Conservation (phyloP, 2,888 invertebrate species). For the Ypsolopha scabrella region DNA sequence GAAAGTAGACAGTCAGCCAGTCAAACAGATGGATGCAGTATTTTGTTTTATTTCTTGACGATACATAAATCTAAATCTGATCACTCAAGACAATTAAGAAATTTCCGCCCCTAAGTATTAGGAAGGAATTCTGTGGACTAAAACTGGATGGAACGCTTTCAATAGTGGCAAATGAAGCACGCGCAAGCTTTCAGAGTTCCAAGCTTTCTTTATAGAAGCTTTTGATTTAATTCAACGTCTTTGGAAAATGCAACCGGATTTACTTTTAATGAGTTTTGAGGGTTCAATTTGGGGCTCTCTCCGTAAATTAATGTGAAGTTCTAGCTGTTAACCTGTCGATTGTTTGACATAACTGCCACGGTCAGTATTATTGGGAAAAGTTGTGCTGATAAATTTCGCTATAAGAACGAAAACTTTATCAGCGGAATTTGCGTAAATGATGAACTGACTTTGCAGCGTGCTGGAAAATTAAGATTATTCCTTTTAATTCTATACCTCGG, state of each 20-base stretch:
- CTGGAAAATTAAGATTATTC: too few species aligned
- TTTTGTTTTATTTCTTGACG: too few species aligned
- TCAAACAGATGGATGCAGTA: too few species aligned
- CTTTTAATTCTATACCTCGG: too few species aligned
- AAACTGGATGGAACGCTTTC: slow-evolving; percentile 41
- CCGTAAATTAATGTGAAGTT: slow-evolving; percentile 1
- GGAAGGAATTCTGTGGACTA: not conserved
- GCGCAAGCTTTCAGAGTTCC: slow-evolving; percentile 42
- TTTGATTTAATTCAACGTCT: slow-evolving; percentile 56
- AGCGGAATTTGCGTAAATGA: too few species aligned
- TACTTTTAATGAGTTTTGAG: slow-evolving; percentile 68
- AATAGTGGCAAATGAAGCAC: slow-evolving; percentile 66
- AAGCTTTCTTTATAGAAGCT: slow-evolving; percentile 41
- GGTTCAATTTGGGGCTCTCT: slow-evolving; percentile 40
- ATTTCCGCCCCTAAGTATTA: too few species aligned
- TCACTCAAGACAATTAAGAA: too few species aligned
- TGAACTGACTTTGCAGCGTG: too few species aligned
- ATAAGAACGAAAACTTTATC: not conserved
- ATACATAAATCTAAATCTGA: too few species aligned
- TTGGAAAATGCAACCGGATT: slow-evolving; percentile 64
- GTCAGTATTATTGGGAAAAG: not conserved
- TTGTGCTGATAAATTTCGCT: not conserved
- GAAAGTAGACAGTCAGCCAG: too few species aligned
- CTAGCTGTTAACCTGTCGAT: too few species aligned
- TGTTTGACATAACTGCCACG: too few species aligned